Evolutionary conservation across 2,888 invertebrate species (phyloP).

Genomic region (Ornithoptera priamus): DNA sequence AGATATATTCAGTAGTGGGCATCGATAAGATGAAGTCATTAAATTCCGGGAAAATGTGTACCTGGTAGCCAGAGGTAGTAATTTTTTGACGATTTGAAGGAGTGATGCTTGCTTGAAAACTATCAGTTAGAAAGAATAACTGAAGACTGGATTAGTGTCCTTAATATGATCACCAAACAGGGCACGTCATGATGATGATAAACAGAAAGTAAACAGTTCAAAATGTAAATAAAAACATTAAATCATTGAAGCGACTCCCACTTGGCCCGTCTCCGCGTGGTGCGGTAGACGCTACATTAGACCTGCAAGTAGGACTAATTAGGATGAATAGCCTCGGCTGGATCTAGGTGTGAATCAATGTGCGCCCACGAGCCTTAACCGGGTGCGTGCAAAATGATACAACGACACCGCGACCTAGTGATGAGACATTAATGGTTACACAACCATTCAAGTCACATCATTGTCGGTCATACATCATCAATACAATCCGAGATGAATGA

Average conservation of each 20-base stretch:
- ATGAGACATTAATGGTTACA: background rate
- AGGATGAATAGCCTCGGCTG: slow-evolving; percentile 50
- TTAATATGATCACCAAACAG: no score
- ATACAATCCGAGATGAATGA: no score
- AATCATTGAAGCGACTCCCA: slow-evolving; percentile 20
- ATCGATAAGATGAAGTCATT: no score
- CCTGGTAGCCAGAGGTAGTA: no score
- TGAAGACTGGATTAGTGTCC: no score
- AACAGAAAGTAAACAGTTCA: no score
- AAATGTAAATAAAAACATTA: slow-evolving; percentile 6
- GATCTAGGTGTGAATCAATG: slow-evolving; percentile 50
- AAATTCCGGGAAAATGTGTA: no score
- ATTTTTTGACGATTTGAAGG: no score
- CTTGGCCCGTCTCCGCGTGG: slow-evolving; percentile 13
- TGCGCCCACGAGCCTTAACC: slow-evolving; percentile 60
- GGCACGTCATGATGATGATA: no score
- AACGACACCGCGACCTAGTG: slow-evolving; percentile 36
- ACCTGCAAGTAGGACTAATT: slow-evolving; percentile 46
- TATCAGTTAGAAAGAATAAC: no score
- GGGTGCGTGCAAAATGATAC: slow-evolving; percentile 56
- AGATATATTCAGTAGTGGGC: no score
- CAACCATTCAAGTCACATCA: background rate
- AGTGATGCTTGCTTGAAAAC: no score
- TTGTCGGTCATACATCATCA: background rate
- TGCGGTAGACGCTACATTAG: slow-evolving; percentile 23